These are phyloP conservation scores for Mylabris phalerata DNA, from an alignment of 1,140 invertebrate species.

Conservation along the genomic window DNA sequence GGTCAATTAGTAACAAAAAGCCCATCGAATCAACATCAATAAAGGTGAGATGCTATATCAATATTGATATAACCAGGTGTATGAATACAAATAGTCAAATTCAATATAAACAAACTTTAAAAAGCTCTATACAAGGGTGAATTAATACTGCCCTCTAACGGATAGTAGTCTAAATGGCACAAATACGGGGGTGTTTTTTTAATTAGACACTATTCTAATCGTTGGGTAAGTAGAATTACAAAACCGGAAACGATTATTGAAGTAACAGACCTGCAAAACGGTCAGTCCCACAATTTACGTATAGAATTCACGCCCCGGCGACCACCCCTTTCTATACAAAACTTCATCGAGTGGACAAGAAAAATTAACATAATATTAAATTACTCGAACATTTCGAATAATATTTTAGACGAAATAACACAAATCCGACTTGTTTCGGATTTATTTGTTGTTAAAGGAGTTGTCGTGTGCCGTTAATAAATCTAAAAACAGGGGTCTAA, in stretches of 20 bases:
- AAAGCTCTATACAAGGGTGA: background rate
- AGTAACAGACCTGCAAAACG: background rate
- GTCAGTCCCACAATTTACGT: too few relatives aligned
- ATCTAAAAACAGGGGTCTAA: background rate
- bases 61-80: slow-evolving; percentile 18
- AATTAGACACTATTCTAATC: background rate
- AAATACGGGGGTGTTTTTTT: slow-evolving; percentile 3
- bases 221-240: too few relatives aligned
- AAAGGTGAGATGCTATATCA: slow-evolving; percentile 17
- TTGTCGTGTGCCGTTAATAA: slow-evolving; percentile 3
- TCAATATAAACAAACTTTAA: background rate
- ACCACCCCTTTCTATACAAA: slow-evolving; percentile 8
- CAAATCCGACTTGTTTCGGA: too few relatives aligned
- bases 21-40: slow-evolving; percentile 9
- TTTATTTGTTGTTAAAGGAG: background rate
- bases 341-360: background rate
- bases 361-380: too few relatives aligned
- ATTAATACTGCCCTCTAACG: slow-evolving; percentile 13
- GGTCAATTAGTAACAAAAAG: slow-evolving; percentile 15
- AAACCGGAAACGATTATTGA: slow-evolving; percentile 2
- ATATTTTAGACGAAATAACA: too few relatives aligned
- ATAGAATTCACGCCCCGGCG: slow-evolving; percentile 1
- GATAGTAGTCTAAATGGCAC: background rate
- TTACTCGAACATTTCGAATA: too few relatives aligned
- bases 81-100: background rate